Evolutionary conservation across 2,113 vertebrate species (phyloP).

Genomic region (Ploceus nigricollis): DNA sequence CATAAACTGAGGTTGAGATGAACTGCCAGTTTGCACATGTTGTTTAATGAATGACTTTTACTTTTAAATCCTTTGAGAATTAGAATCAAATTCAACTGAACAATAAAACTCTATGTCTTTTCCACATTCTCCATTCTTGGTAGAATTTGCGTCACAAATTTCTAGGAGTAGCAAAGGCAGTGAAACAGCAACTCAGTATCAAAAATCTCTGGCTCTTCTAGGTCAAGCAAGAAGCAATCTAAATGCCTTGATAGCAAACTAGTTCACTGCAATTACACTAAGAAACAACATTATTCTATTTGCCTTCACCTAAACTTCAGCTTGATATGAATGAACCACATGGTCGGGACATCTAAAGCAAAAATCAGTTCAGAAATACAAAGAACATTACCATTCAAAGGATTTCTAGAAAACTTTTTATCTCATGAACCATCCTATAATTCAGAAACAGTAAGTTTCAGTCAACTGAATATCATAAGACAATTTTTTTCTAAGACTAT

Average conservation of each 20-base stretch:
- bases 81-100: background rate
- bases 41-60: background rate
- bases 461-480: background rate
- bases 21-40: background rate
- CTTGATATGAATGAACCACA: background rate
- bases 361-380: background rate
- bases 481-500: background rate
- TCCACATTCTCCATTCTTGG: background rate
- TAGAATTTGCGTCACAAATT: background rate
- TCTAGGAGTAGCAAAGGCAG: background rate
- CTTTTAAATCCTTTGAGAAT: background rate
- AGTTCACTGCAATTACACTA: background rate
- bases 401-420: background rate
- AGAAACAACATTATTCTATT: background rate
- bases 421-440: background rate
- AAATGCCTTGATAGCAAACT: background rate
- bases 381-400: background rate
- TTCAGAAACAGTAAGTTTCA: background rate
- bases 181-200: background rate
- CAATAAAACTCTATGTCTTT: background rate
- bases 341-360: background rate
- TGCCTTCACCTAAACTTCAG: background rate
- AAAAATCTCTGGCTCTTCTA: background rate
- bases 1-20: background rate
- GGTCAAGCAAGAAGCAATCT: background rate